Percentiles rank a stretch among this genome's conserved stretches.
Conservation (phyloP, 1,140 invertebrate genomes). For the Drosophila nikananu region DNA sequence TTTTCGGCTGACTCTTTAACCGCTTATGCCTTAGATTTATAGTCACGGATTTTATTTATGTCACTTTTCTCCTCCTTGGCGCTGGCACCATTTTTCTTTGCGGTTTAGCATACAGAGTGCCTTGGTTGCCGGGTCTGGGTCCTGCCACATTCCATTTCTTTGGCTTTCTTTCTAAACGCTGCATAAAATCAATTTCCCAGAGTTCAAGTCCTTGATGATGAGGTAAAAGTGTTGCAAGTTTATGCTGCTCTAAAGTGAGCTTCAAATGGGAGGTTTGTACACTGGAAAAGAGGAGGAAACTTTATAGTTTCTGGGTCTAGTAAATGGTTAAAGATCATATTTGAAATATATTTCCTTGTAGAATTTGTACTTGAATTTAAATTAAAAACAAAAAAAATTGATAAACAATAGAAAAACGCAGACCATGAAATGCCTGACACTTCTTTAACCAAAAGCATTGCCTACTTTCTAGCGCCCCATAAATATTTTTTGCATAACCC, state of each 20-base stretch:
- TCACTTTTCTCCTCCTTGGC: constrained; percentile 59
- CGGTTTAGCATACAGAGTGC: constrained; percentile 68
- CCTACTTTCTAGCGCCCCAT: neutral
- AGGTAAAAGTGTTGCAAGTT: constrained; percentile 80
- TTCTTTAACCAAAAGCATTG: neutral
- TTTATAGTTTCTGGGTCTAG: neutral
- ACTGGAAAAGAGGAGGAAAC: neutral
- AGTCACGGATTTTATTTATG: constrained; percentile 82
- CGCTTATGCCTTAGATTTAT: constrained; percentile 80
- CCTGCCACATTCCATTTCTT: constrained; percentile 20
- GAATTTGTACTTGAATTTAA: neutral
- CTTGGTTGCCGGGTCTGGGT: neutral
- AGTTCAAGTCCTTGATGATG: constrained; percentile 64
- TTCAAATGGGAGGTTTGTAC: neutral
- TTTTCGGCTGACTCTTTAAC: constrained; percentile 68
- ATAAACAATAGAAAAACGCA: neutral
- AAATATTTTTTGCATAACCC: too few species aligned
- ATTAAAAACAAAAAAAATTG: neutral
- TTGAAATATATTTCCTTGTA: too few species aligned
- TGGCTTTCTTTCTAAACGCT: constrained; percentile 38
- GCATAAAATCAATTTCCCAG: constrained; percentile 80
- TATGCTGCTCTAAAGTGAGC: constrained; percentile 36
- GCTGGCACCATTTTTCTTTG: constrained; percentile 61
- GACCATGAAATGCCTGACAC: neutral
- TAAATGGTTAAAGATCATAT: too few species aligned